These are phyloP conservation scores for Gymnocheta viridis DNA, from an alignment of 2,888 invertebrate species.

Conservation along the genomic window DNA sequence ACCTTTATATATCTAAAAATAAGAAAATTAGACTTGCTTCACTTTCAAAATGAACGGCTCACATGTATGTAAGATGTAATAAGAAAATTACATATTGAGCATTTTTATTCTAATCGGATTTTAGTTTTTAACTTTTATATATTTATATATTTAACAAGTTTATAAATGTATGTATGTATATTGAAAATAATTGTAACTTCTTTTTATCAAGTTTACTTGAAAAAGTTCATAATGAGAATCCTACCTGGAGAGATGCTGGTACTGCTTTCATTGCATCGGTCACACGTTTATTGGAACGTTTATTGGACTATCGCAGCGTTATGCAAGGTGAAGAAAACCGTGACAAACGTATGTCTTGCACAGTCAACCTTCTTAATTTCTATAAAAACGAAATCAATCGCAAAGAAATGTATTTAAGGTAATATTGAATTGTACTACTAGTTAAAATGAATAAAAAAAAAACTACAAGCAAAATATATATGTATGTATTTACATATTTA, in stretches of 20 bases:
- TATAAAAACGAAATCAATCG: slow-evolving; percentile 97
- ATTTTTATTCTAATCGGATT: no score
- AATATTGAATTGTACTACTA: not conserved
- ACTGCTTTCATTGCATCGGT: slow-evolving; percentile 96
- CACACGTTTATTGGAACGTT: slow-evolving; percentile 91
- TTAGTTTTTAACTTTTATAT: not conserved
- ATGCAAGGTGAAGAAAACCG: slow-evolving; percentile 97
- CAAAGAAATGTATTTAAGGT: slow-evolving; percentile 95
- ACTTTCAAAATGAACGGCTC: no score
- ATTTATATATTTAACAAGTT: no score
- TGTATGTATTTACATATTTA: not conserved
- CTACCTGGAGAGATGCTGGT: slow-evolving; percentile 95
- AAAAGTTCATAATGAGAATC: slow-evolving; percentile 91
- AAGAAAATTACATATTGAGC: no score
- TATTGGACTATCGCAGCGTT: slow-evolving; percentile 96
- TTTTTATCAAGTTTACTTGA: slow-evolving; percentile 87
- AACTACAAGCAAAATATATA: not conserved
- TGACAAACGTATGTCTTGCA: slow-evolving; percentile 97
- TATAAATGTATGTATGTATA: no score
- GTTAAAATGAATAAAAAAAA: not conserved
- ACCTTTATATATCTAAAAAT: no score
- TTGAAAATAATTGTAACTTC: slow-evolving; percentile 1
- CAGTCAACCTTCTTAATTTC: slow-evolving; percentile 96
- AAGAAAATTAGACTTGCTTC: no score
- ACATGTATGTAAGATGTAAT: no score